These are phyloP conservation scores for Sarotherodon lohbergeri DNA, from an alignment of 2,113 vertebrate species.

Conservation along the genomic window DNA sequence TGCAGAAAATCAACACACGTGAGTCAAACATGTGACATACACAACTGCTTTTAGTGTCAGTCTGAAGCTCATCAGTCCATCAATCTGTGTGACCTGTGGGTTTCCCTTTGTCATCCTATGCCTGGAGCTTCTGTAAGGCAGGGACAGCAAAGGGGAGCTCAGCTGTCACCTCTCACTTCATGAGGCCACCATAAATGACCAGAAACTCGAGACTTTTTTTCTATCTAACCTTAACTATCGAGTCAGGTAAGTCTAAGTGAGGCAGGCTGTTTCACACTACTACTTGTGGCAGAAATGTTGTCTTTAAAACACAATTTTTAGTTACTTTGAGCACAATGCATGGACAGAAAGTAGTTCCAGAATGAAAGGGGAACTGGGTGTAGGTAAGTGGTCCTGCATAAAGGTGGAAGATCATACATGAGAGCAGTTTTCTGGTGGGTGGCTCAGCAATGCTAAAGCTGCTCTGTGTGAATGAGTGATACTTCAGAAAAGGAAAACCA, in stretches of 20 bases:
- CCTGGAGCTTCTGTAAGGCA: slow-evolving; percentile 86
- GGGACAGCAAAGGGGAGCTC: slow-evolving; percentile 93
- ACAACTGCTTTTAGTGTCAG: fast-evolving
- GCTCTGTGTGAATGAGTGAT: neutral
- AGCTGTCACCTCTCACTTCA: slow-evolving; percentile 80
- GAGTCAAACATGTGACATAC: slow-evolving; percentile 56
- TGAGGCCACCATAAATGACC: neutral
- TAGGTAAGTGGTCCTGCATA: neutral
- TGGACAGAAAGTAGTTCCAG: neutral
- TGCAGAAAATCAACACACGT: slow-evolving; percentile 98
- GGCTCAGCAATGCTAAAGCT: neutral
- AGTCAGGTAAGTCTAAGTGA: neutral
- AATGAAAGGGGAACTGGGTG: neutral
- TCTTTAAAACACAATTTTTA: fast-evolving
- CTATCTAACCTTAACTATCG: neutral
- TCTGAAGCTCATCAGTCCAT: neutral
- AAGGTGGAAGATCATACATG: neutral
- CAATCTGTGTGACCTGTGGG: slow-evolving; percentile 75
- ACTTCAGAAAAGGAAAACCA: fast-evolving
- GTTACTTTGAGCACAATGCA: neutral
- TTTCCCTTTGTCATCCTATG: slow-evolving; percentile 99
- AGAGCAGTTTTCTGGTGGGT: neutral
- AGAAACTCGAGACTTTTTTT: fast-evolving
- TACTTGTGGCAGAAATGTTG: neutral
- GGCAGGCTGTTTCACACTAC: neutral